Evolutionary conservation across 2,113 vertebrate genomes (phyloP), one percentile per base, ranked within the genome.

Genomic region (Grantiella picta): DNA sequence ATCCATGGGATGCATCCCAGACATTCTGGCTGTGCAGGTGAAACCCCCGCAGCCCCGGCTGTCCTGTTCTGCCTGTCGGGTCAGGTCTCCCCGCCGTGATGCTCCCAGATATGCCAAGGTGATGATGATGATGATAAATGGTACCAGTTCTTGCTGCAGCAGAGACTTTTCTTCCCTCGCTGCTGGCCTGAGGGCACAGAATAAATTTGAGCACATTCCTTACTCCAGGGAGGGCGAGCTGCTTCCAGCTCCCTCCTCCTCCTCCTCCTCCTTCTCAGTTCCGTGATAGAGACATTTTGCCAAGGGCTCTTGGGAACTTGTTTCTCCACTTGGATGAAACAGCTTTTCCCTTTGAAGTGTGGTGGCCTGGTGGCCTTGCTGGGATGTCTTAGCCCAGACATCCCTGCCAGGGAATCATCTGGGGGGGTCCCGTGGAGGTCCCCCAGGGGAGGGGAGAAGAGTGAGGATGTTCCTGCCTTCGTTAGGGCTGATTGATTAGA

Each of bases 271-370:
- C 71, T 80, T 49, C 47, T 36, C 78, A 66, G 77, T 85, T 84
- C 35, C 83, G 38, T 52, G 53, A 86, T 36, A 45, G 59, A 92
- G 60, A 89, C 75, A 71, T 90, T 95, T 96, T 73, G 92, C 95
- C 47, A 2, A 36, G 12, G 75, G 96, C 93, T 64, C 72, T 21
- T 6, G 31, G 80, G 80, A 96, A 68, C 84, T 85, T 12, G 63
- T 92, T 94, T 61, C 80, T 84, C 87, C 33, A 22, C 82, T 81
- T 50, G 35, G 36, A 50, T 82, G 68, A 69, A 86, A 13, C 79
- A 86, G 60, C 61, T 78, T 89, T 61, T 52, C 9, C 87, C 81
- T 95, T 87, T 69, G 82, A 81, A 94, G 85, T 16, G 2, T 44
- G 42, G 12, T 40, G 63, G 47, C 38, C 36, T 77, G 38, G 63